phyloP scores from a whole-genome alignment of 2,113 vertebrate species.

The Melanocharis versteri region DNA sequence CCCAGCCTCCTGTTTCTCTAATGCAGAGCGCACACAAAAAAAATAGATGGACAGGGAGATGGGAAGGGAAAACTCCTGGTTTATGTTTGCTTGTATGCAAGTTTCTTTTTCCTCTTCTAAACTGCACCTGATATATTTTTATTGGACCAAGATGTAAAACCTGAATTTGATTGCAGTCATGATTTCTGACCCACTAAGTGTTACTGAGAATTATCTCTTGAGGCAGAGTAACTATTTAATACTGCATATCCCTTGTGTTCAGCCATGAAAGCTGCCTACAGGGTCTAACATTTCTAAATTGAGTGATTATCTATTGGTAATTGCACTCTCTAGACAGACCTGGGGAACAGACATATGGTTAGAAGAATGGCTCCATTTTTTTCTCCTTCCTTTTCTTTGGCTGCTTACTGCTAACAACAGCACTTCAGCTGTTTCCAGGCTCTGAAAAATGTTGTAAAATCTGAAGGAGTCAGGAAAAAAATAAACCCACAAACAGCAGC shows the following conservation, averaged over 20 bases:
- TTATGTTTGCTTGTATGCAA: not conserved
- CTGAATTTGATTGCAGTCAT: not conserved
- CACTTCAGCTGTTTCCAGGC: not conserved
- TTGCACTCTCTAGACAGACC: conserved; percentile 17
- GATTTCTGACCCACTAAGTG: conserved; percentile 42
- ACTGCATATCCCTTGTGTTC: conserved; percentile 2
- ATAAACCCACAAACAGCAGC: not conserved
- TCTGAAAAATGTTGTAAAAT: conserved; percentile 23
- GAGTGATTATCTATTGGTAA: conserved; percentile 44
- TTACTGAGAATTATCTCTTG: conserved; percentile 21
- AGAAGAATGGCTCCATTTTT: not conserved
- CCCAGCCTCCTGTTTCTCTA: not conserved
- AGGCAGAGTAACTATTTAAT: conserved; percentile 9
- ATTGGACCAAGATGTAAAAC: conserved; percentile 4
- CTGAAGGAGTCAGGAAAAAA: not conserved
- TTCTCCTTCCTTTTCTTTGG: not conserved
- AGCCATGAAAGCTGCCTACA: conserved; percentile 6
- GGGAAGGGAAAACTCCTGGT: not conserved
- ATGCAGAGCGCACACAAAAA: not conserved
- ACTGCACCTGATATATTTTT: conserved; percentile 38
- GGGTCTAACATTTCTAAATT: conserved; percentile 11
- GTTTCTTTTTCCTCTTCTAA: not conserved
- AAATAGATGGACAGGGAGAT: not conserved
- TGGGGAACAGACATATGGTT: conserved; percentile 23
- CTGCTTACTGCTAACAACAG: not conserved